Evolutionary conservation across 1,140 invertebrate genomes (phyloP).

Genomic region (Ylistrum balloti): DNA sequence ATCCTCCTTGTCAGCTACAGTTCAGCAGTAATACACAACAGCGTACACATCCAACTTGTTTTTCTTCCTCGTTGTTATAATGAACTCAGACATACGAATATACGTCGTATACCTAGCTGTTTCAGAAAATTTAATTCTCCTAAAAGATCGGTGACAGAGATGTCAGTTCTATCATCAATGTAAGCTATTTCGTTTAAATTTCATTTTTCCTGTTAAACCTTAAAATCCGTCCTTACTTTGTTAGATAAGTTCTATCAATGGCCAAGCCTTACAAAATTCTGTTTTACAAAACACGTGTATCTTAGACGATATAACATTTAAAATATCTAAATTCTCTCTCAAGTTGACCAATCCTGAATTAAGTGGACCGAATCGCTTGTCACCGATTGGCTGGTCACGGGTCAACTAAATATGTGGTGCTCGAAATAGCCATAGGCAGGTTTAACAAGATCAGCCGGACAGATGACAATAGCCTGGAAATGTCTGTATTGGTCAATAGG

Average conservation of each 20-base stretch:
- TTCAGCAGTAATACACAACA: too few species aligned
- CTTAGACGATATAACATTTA: neutral
- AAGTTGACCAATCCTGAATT: neutral
- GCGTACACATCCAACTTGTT: neutral
- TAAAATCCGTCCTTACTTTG: neutral
- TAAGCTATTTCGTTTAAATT: neutral
- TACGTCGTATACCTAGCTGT: neutral
- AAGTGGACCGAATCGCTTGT: neutral
- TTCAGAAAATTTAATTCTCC: slow-evolving; percentile 18
- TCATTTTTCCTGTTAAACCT: neutral
- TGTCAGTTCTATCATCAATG: neutral
- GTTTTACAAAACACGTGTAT: neutral
- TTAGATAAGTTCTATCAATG: neutral
- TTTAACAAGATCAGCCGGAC: neutral
- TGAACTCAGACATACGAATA: neutral
- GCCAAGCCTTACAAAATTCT: too few species aligned
- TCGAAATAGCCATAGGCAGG: neutral
- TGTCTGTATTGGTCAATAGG: neutral
- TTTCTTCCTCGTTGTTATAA: neutral
- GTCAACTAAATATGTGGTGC: neutral
- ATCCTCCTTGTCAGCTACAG: too few species aligned
- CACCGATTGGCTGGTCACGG: neutral
- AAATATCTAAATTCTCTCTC: neutral
- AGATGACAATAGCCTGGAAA: neutral
- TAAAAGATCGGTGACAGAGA: neutral